A percentile compares a stretch with the other conserved stretches of the same genome.
Evolutionary conservation across 92 coral and sea anemone species (phyloP).

Genomic region (Chrysogorgia sp.): DNA sequence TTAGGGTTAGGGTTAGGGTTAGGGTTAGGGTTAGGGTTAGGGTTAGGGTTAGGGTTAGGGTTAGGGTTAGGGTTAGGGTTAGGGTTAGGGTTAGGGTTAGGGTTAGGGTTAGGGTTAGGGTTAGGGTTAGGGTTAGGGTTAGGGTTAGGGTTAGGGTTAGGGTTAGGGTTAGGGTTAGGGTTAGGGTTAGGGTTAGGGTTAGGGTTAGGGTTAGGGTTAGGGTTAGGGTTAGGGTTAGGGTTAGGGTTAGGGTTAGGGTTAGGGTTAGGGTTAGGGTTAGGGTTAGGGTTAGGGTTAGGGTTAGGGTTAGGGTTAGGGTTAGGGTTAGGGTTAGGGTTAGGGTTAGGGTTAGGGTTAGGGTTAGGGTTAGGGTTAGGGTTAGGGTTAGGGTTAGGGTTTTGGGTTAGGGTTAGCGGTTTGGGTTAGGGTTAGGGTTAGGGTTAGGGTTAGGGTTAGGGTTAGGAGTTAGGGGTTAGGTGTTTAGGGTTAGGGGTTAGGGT

Average conservation of each 20-base stretch:
- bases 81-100: conserved; percentile 57
- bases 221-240: too few species aligned
- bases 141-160: conserved; percentile 32
- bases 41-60: conserved; percentile 45
- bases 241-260: too few species aligned
- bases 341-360: too few species aligned
- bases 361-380: too few species aligned
- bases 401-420: too few species aligned
- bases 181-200: conserved; percentile 58
- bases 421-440: too few species aligned
- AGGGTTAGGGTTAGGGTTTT: too few species aligned
- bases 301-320: too few species aligned
- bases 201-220: conserved; percentile 54
- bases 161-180: conserved; percentile 41
- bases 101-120: conserved; percentile 59
- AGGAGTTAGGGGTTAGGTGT: too few species aligned
- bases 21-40: conserved; percentile 28
- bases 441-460: too few species aligned
- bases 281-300: not conserved
- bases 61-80: conserved; percentile 42
- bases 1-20: conserved; percentile 51
- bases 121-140: conserved; percentile 50
- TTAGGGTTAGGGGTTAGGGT: too few species aligned
- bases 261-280: conserved; percentile 17
- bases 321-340: too few species aligned